phyloP scores from a whole-genome alignment of 2,113 vertebrate genomes.

The Emydocephalus ijimae region DNA sequence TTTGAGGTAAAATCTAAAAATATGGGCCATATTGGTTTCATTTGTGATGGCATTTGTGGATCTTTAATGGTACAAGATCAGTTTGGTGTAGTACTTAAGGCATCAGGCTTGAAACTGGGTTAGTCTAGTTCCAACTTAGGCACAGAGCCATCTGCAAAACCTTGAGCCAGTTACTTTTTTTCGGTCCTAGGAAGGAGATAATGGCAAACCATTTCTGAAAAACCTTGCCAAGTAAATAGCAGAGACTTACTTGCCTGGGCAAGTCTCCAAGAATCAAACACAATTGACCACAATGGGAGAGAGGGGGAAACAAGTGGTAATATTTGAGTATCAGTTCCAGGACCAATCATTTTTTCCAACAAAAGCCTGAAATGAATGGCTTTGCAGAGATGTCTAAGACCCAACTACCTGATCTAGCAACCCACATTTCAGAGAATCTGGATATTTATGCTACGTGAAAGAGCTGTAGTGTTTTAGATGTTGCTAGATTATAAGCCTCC shows the following conservation, averaged over 20 bases:
- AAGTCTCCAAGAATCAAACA: neutral
- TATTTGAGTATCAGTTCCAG: neutral
- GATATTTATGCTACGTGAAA: neutral
- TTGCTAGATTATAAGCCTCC: neutral
- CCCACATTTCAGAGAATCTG: neutral
- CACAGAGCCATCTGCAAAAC: neutral
- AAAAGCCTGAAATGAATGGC: neutral
- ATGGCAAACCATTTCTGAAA: neutral
- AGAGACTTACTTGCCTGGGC: neutral
- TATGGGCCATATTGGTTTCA: neutral
- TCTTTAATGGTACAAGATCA: neutral
- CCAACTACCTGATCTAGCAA: neutral
- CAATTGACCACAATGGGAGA: neutral
- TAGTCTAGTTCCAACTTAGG: neutral
- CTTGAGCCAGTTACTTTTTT: neutral
- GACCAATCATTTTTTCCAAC: neutral
- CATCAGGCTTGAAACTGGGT: neutral
- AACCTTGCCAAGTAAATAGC: neutral
- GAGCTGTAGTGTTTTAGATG: neutral
- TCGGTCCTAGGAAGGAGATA: neutral
- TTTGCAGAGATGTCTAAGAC: neutral
- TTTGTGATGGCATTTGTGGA: neutral
- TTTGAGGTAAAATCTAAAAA: neutral
- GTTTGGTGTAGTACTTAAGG: neutral
- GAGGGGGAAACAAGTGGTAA: neutral